Evolutionary conservation across 2,888 invertebrate species (phyloP).

Genomic region (Napeogenes sylphis): DNA sequence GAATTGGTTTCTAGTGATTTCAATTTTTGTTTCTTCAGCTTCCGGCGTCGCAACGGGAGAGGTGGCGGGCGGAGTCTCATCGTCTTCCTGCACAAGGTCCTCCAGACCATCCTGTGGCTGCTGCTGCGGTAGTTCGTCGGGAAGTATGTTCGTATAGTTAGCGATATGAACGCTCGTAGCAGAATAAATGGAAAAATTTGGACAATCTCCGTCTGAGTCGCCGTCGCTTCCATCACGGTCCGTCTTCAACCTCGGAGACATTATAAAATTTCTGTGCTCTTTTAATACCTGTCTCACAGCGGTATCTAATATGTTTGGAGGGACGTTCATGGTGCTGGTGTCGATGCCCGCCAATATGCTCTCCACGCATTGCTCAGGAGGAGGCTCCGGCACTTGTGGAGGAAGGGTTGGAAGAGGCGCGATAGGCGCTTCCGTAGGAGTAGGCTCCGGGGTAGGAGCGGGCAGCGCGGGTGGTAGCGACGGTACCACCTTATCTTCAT

Average conservation of each 20-base stretch:
- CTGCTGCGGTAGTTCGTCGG: conserved; percentile 31
- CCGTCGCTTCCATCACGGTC: conserved; percentile 58
- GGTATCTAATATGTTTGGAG: conserved; percentile 49
- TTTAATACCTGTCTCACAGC: conserved; percentile 61
- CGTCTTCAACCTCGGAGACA: conserved; percentile 32
- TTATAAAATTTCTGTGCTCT: conserved; percentile 56
- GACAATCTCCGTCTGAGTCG: conserved; percentile 84
- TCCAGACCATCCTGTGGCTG: conserved; percentile 37
- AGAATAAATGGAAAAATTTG: conserved; percentile 91
- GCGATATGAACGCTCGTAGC: conserved; percentile 87
- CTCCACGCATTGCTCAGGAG: conserved; percentile 36
- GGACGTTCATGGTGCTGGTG: conserved; percentile 42
- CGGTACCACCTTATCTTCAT: conserved; percentile 33
- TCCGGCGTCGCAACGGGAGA: conserved; percentile 14
- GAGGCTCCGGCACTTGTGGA: conserved; percentile 22
- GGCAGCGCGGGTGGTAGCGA: conserved; percentile 15
- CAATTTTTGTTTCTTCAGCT: conserved; percentile 9
- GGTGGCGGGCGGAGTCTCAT: conserved; percentile 36
- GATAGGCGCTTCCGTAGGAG: conserved; percentile 9
- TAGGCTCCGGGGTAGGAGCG: conserved; percentile 13
- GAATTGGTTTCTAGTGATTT: conserved; percentile 7
- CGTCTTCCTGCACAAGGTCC: conserved; percentile 50
- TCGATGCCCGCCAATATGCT: conserved; percentile 45
- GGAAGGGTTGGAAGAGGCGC: conserved; percentile 12
- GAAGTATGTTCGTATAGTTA: conserved; percentile 53